Evolutionary conservation across 2,113 vertebrate genomes (phyloP).

Genomic region (Sapajus apella): DNA sequence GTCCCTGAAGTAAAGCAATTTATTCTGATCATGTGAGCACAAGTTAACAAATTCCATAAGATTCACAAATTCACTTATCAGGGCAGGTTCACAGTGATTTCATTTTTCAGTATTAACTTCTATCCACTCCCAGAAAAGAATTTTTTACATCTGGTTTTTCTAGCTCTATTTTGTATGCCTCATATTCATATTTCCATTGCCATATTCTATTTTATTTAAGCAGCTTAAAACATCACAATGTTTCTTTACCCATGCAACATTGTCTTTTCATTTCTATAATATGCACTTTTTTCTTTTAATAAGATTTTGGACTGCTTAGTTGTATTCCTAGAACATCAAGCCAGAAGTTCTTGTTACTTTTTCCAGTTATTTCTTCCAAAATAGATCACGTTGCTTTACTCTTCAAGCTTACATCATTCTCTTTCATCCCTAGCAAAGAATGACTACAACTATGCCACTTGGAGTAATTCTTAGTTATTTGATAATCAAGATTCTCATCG

Average conservation of each 20-base stretch:
- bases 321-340: slow-evolving; percentile 58
- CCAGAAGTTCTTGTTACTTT: slow-evolving; percentile 70
- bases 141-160: slow-evolving; percentile 14
- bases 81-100: neutral
- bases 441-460: slow-evolving; percentile 63
- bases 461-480: slow-evolving; percentile 56
- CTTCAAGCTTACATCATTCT: slow-evolving; percentile 72
- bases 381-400: slow-evolving; percentile 64
- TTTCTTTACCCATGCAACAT: neutral
- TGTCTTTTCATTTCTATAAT: slow-evolving; percentile 61
- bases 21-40: neutral
- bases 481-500: slow-evolving; percentile 64
- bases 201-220: slow-evolving; percentile 38
- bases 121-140: slow-evolving; percentile 7
- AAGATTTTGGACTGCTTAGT: slow-evolving; percentile 66
- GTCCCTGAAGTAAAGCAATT: neutral
- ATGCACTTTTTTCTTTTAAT: slow-evolving; percentile 55
- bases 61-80: neutral
- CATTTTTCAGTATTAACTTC: neutral
- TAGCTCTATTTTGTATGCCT: slow-evolving; percentile 7
- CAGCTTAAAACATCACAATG: slow-evolving; percentile 49
- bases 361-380: slow-evolving; percentile 77
- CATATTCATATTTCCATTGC: neutral
- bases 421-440: slow-evolving; percentile 74
- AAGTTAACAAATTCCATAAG: neutral